Conservation (phyloP, 1,140 invertebrate species). For the Eurosta solidaginis region DNA sequence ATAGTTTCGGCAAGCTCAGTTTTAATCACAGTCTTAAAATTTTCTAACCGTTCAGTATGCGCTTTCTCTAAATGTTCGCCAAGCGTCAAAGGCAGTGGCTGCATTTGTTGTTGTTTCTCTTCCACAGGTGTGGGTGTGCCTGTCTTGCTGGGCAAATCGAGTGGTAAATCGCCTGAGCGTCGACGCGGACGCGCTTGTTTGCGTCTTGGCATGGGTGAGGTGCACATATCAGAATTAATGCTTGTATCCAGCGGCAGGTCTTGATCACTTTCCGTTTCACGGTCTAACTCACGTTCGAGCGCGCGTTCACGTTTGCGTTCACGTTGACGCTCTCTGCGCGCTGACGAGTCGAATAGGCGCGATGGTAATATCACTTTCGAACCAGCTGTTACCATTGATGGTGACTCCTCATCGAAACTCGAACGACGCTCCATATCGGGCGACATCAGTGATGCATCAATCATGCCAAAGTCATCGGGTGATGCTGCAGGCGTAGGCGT, state of each 20-base stretch:
- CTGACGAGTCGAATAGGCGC: conserved; percentile 51
- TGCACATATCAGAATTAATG: conserved; percentile 62
- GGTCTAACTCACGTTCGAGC: conserved; percentile 35
- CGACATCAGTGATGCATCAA: conserved; percentile 48
- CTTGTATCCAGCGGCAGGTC: conserved; percentile 38
- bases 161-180: conserved; percentile 76
- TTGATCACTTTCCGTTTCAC: conserved; percentile 43
- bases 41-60: background rate
- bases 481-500: conserved; percentile 67
- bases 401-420: conserved; percentile 51
- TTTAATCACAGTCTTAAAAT: conserved; percentile 55
- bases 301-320: conserved; percentile 42
- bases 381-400: conserved; percentile 46
- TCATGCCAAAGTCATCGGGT: conserved; percentile 63
- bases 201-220: conserved; percentile 75
- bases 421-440: conserved; percentile 41
- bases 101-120: background rate
- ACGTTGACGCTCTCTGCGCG: conserved; percentile 57
- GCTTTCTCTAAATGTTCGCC: conserved; percentile 31
- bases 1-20: conserved; percentile 45
- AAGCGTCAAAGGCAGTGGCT: background rate
- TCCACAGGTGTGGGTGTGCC: background rate
- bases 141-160: conserved; percentile 60
- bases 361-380: conserved; percentile 52
- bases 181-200: conserved; percentile 81